Evolutionary conservation across 1,140 invertebrate species (phyloP).

Genomic region (Drosophila melanica): DNA sequence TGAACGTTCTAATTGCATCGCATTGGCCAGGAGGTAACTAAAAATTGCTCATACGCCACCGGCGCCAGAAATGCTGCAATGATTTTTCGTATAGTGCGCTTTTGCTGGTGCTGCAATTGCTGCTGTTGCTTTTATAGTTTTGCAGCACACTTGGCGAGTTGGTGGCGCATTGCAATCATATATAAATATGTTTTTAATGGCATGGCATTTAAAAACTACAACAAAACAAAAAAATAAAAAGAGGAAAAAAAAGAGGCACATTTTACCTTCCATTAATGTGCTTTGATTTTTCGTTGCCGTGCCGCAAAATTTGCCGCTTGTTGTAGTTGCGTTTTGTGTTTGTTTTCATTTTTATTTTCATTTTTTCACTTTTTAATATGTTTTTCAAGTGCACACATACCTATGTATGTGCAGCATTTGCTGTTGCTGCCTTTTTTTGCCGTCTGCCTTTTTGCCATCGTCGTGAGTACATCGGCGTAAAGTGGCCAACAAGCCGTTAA

Average conservation of each 20-base stretch:
- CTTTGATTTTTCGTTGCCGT: constrained; percentile 46
- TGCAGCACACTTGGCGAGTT: constrained; percentile 65
- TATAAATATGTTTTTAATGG: constrained; percentile 56
- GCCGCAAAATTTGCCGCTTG: constrained; percentile 21
- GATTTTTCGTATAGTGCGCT: constrained; percentile 46
- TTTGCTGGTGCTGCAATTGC: constrained; percentile 42
- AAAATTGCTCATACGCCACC: constrained; percentile 28
- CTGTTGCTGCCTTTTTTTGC: constrained; percentile 19
- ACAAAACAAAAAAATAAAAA: neutral
- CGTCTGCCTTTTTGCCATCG: constrained; percentile 39
- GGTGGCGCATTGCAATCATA: constrained; percentile 62
- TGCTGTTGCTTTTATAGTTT: constrained; percentile 38
- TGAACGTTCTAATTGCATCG: constrained; percentile 32
- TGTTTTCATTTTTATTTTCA: neutral
- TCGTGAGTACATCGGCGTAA: constrained; percentile 62
- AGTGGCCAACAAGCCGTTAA: constrained; percentile 79
- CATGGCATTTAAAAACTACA: constrained; percentile 33
- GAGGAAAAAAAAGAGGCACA: constrained; percentile 20
- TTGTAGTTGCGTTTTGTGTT: neutral
- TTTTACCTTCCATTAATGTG: constrained; percentile 48
- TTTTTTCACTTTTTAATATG: constrained; percentile 30
- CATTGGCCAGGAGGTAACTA: constrained; percentile 21
- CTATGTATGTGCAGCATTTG: neutral
- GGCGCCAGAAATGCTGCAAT: constrained; percentile 47
- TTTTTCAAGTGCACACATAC: constrained; percentile 32